Conservation (phyloP, 2,113 vertebrate species). For the Varanus salvator region DNA sequence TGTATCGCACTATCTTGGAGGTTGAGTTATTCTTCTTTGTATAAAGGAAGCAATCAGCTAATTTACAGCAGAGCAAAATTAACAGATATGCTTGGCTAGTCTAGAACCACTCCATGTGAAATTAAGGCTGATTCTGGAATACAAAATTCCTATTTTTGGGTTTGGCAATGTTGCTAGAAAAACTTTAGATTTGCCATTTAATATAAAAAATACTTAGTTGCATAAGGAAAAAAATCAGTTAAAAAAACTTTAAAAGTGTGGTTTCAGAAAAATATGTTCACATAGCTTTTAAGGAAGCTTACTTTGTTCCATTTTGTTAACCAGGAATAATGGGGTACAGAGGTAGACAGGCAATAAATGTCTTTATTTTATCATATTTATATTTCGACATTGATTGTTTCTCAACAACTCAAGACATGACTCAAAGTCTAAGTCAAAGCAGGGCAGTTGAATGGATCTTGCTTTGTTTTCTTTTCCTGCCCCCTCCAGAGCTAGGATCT, state of each 20-base stretch:
- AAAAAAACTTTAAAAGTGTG: constrained; percentile 41
- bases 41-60: not conserved
- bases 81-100: constrained; percentile 14
- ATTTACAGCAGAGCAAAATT: not conserved
- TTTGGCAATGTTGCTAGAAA: constrained; percentile 41
- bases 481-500: not conserved
- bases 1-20: not conserved
- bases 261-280: not conserved
- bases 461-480: not conserved
- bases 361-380: not conserved
- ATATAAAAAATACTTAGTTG: constrained; percentile 52
- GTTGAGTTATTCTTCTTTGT: not conserved
- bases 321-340: not conserved
- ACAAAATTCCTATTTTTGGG: constrained; percentile 38
- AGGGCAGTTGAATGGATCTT: not conserved
- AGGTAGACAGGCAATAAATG: not conserved
- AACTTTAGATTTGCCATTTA: constrained; percentile 36
- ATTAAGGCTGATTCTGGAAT: not conserved
- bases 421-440: not conserved
- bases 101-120: constrained; percentile 21
- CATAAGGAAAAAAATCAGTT: constrained; percentile 42
- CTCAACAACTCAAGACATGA: not conserved
- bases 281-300: constrained; percentile 5
- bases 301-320: constrained; percentile 14
- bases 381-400: not conserved